phyloP scores from a whole-genome alignment of 1,140 invertebrate species.

The Drosophila ohnishii region DNA sequence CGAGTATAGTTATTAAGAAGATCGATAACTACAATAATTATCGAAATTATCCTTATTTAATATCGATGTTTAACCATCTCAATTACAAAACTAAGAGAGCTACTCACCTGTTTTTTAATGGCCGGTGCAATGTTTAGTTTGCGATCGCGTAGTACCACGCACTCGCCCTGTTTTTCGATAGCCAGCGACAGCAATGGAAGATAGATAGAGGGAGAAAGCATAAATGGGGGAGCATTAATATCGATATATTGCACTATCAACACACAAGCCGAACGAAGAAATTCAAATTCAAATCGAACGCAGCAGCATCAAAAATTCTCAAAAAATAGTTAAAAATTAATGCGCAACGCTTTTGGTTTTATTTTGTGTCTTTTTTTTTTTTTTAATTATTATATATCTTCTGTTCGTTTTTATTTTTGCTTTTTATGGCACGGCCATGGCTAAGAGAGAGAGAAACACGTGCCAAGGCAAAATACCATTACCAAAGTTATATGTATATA shows the following conservation, averaged over 20 bases:
- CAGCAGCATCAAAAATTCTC: constrained; percentile 75
- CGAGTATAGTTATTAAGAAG: no score
- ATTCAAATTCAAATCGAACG: constrained; percentile 80
- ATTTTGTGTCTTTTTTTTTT: constrained; percentile 33
- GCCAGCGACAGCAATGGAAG: constrained; percentile 6
- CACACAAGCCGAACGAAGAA: constrained; percentile 81
- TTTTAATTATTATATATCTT: constrained; percentile 22
- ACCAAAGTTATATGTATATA: constrained; percentile 56
- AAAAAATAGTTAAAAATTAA: constrained; percentile 60
- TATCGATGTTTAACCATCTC: no score
- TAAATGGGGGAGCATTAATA: constrained; percentile 53
- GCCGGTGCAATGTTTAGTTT: constrained; percentile 96
- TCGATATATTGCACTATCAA: constrained; percentile 59
- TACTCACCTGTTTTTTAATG: constrained; percentile 91
- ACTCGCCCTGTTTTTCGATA: constrained; percentile 86
- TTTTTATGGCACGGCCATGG: constrained; percentile 61
- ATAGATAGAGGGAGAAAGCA: constrained; percentile 44
- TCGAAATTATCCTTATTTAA: no score
- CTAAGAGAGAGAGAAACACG: constrained; percentile 75
- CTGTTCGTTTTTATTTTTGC: constrained; percentile 38
- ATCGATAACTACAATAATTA: no score
- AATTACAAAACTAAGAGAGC: no score
- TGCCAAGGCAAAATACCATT: constrained; percentile 77
- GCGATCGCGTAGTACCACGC: constrained; percentile 90
- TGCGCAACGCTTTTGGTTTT: constrained; percentile 64